Evolutionary conservation across 1,140 invertebrate species (phyloP).

Genomic region (Polyergus mexicanus): DNA sequence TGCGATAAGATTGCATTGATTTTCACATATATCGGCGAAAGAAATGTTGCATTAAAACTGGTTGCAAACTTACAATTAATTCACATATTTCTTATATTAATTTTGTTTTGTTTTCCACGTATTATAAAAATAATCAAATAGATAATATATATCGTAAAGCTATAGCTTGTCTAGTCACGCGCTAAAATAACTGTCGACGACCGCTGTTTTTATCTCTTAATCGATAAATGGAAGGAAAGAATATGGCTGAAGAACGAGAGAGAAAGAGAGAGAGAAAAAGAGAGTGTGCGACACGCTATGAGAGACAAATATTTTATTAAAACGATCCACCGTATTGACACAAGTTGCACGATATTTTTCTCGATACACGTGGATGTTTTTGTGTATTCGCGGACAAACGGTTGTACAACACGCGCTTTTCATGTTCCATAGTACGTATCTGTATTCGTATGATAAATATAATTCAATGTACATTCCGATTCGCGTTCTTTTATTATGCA

Average conservation of each 20-base stretch:
- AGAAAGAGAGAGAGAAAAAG: background rate
- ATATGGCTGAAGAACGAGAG: too few species aligned
- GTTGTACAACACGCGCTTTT: conserved; percentile 2
- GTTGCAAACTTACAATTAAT: background rate
- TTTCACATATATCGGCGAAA: background rate
- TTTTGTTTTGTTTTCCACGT: background rate
- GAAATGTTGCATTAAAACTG: background rate
- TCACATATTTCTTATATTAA: background rate
- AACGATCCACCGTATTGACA: conserved; percentile 39
- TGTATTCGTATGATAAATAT: conserved; percentile 37
- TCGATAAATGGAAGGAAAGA: conserved; percentile 15
- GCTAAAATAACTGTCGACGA: conserved; percentile 3
- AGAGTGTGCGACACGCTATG: conserved; percentile 3
- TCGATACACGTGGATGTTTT: conserved; percentile 45
- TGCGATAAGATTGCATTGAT: conserved; percentile 9
- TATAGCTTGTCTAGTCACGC: conserved; percentile 15
- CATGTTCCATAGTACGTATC: conserved; percentile 3
- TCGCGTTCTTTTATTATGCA: conserved; percentile 34
- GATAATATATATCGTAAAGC: background rate
- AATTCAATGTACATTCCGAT: conserved; percentile 39
- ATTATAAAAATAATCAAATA: background rate
- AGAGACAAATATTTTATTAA: conserved; percentile 33
- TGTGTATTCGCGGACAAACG: background rate
- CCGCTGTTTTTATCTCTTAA: conserved; percentile 40
- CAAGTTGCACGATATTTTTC: conserved; percentile 45